Evolutionary conservation across 2,888 invertebrate species (phyloP).

Genomic region (Drosophila vallismaia): DNA sequence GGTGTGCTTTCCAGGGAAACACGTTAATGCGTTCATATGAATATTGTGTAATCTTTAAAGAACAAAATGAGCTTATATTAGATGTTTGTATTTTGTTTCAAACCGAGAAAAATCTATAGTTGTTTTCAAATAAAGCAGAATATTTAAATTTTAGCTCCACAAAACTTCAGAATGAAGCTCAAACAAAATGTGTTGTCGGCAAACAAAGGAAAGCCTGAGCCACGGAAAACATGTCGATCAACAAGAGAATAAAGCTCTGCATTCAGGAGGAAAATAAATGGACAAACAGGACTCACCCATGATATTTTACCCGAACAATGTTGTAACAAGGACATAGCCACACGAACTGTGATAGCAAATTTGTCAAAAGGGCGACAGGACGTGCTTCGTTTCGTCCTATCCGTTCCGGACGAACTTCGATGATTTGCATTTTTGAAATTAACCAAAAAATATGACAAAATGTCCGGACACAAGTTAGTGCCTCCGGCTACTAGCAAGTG

Average conservation of each 20-base stretch:
- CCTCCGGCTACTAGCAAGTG: slow-evolving; percentile 29
- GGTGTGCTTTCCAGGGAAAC: too few species aligned
- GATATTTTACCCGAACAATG: slow-evolving; percentile 59
- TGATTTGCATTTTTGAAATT: slow-evolving; percentile 79
- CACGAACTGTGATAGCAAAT: slow-evolving; percentile 62
- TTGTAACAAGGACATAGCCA: slow-evolving; percentile 58
- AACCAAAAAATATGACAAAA: slow-evolving; percentile 75
- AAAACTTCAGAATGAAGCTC: slow-evolving; percentile 1
- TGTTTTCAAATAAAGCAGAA: neutral
- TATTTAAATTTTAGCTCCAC: slow-evolving; percentile 21
- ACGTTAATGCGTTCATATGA: too few species aligned
- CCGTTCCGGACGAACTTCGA: slow-evolving; percentile 47
- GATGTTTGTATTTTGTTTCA: too few species aligned
- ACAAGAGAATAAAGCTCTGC: slow-evolving; percentile 24
- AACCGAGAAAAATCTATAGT: too few species aligned
- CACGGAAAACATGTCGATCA: slow-evolving; percentile 30
- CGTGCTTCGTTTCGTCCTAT: slow-evolving; percentile 22
- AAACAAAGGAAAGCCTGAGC: slow-evolving; percentile 19
- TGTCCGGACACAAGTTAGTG: slow-evolving; percentile 28
- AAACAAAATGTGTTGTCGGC: slow-evolving; percentile 24
- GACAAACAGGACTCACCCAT: slow-evolving; percentile 30
- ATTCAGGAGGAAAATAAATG: slow-evolving; percentile 32
- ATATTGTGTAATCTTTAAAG: too few species aligned
- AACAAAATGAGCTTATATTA: neutral
- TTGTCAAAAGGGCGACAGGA: slow-evolving; percentile 64